A percentile compares a stretch with the other conserved stretches of the same genome.
These are phyloP conservation scores for Thereva unica DNA, from an alignment of 2,888 invertebrate genomes.

Conservation along the genomic window DNA sequence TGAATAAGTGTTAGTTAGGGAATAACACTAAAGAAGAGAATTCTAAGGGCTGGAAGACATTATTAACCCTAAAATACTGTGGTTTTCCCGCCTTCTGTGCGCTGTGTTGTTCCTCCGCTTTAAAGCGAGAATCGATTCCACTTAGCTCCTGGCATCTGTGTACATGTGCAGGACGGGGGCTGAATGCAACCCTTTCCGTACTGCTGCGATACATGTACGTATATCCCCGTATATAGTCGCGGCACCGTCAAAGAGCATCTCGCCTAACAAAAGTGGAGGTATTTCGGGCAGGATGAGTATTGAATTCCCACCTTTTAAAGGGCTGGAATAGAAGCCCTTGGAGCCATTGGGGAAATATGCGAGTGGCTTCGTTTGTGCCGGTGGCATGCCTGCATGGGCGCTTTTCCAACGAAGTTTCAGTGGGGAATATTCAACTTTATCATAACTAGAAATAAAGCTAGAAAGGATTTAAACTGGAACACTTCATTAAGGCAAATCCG, in stretches of 20 bases:
- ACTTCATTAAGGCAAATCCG: no score
- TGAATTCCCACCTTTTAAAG: slow-evolving; percentile 4
- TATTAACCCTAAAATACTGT: slow-evolving; percentile 25
- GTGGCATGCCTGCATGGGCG: slow-evolving; percentile 8
- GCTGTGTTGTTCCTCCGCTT: slow-evolving; percentile 16
- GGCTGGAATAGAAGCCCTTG: background rate
- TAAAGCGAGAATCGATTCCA: slow-evolving; percentile 27
- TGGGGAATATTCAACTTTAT: no score
- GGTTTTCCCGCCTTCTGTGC: slow-evolving; percentile 12
- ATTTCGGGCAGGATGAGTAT: slow-evolving; percentile 25
- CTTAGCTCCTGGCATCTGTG: slow-evolving; percentile 27
- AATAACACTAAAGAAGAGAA: background rate
- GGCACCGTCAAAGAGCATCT: slow-evolving; percentile 30
- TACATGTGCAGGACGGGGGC: background rate
- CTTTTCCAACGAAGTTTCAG: background rate
- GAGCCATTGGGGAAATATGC: slow-evolving; percentile 17
- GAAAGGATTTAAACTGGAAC: no score
- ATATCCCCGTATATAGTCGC: slow-evolving; percentile 14
- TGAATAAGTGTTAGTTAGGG: slow-evolving; percentile 31
- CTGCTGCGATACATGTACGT: background rate
- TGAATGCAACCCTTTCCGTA: slow-evolving; percentile 20
- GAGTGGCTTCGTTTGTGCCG: slow-evolving; percentile 15
- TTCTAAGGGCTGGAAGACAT: slow-evolving; percentile 20
- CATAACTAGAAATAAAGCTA: no score
- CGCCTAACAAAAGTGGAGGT: slow-evolving; percentile 17